phyloP scores from a whole-genome alignment of 2,888 invertebrate species.

The Pristionchus entomophagus region DNA sequence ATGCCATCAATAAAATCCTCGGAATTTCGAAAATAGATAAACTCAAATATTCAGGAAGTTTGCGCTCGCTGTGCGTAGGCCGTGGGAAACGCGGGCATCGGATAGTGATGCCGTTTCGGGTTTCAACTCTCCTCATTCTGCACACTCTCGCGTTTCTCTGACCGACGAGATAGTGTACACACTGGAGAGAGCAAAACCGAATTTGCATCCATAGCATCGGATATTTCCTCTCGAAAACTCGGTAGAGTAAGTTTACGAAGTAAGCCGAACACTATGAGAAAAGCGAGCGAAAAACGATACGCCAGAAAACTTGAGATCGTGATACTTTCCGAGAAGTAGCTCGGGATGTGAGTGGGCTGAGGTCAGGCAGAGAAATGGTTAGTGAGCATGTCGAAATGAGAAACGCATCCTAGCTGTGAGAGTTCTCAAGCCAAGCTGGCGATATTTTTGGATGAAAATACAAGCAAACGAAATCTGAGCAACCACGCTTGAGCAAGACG shows the following conservation, averaged over 20 bases:
- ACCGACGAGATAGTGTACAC: too few species aligned
- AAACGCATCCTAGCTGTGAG: too few species aligned
- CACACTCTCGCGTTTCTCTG: too few species aligned
- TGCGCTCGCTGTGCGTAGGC: constrained; percentile 8
- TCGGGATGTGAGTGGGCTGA: background rate
- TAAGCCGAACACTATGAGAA: constrained; percentile 3
- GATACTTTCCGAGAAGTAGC: background rate
- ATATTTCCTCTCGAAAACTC: background rate
- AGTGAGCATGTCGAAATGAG: background rate
- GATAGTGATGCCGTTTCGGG: too few species aligned
- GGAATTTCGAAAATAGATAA: background rate
- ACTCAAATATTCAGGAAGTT: background rate
- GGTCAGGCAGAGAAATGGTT: background rate
- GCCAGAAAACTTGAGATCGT: background rate
- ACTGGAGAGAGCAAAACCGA: too few species aligned
- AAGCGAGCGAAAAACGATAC: background rate
- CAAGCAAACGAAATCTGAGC: background rate
- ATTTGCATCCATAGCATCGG: too few species aligned
- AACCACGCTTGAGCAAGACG: too few species aligned
- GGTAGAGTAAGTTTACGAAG: background rate
- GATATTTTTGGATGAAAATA: too few species aligned
- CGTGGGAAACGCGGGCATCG: background rate
- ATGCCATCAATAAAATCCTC: background rate
- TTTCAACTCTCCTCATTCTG: too few species aligned
- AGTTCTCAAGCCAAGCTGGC: too few species aligned